Evolutionary conservation across 1,140 invertebrate species (phyloP), one percentile per base, ranked within the genome.

Genomic region (Drosophila repletoides): DNA sequence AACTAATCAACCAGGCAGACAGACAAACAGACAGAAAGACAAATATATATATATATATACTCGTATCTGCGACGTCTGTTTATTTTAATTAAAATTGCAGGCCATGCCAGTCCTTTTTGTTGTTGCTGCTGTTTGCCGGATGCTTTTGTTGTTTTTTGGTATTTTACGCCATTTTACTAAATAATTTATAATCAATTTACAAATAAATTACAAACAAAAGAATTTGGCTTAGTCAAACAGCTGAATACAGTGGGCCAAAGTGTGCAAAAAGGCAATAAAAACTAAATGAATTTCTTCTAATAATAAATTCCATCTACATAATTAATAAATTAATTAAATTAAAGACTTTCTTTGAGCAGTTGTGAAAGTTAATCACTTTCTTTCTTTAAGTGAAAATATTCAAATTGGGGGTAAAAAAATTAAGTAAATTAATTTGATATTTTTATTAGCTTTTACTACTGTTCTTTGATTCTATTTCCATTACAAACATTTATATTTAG

Each of bases 161-260:
- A 51, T 56, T 64, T 68, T 55, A 38, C 65, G 58, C 36, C 70
- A 70, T 79, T 79, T 79, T 63, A 46, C 51, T 76, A 74, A 66
- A 84, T 83, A 84, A 83, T 83, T 83, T 73, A 81, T 81, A 83
- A 83, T 83, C 52, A 83, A 83, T 83, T 83, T 76, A 73, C 60
- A 70, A 83, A 73, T 83, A 76, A 83, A 83, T 83, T 83, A 70
- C 72, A 59, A 83, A 66, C 64, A 72, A 83, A 83, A 83, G 76
- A 58, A 59, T 60, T 80, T 79, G 38, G 55, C 36, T 22, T 60
- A 51, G 51, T 19, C 29, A n/a, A n/a, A 21, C 56, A 49, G 34
- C 33, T 33, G 28, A 55, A 49, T 45, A 73, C 64, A 69, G 40
- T 61, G 41, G 33, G 9, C 33, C 29, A 33, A 10, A 24, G 22